Conservation (phyloP, 2,797 vertebrate species). For the Acanthornis magna region DNA sequence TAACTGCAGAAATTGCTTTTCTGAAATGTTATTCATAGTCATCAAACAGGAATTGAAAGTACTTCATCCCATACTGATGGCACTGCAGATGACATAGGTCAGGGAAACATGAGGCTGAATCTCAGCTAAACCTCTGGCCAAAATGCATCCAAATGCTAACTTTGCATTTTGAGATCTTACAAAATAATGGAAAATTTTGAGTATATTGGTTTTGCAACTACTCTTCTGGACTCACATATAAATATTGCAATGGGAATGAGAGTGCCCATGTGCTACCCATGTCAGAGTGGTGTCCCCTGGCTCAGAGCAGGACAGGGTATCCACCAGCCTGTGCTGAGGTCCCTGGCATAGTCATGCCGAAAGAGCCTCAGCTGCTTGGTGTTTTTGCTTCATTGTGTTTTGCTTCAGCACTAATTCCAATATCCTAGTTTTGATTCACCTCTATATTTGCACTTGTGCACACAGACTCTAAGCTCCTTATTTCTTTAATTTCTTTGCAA, state of each 20-base stretch:
- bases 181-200: neutral
- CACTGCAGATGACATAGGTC: neutral
- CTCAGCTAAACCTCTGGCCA: neutral
- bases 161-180: neutral
- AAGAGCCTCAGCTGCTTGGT: neutral
- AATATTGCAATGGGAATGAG: neutral
- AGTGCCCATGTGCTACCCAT: accelerated
- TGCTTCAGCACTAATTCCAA: neutral
- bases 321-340: neutral
- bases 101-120: neutral
- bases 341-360: neutral
- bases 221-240: accelerated
- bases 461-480: neutral
- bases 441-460: neutral
- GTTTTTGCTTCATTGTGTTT: neutral
- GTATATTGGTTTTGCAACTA: neutral
- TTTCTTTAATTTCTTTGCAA: neutral
- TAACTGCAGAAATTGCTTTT: neutral
- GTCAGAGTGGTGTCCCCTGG: neutral
- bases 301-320: neutral
- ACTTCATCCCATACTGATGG: neutral
- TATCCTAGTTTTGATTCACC: neutral
- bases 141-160: neutral
- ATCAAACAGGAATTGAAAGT: neutral
- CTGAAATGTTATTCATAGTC: neutral